A percentile compares a stretch with the other conserved stretches of the same genome.
Conservation (phyloP, 1,140 invertebrate genomes). For the Phthorimaea operculella region DNA sequence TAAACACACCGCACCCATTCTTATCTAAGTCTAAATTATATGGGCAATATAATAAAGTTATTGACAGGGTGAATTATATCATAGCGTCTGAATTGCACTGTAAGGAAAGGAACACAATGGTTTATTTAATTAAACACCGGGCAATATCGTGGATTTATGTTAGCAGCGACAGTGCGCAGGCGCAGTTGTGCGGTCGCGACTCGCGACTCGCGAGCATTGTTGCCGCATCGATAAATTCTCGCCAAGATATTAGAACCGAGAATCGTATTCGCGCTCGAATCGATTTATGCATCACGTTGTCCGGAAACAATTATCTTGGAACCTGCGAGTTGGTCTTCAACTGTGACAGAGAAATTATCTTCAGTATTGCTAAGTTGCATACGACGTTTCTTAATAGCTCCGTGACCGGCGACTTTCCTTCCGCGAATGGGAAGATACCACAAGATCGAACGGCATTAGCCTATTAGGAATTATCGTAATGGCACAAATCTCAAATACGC, state of each 20-base stretch:
- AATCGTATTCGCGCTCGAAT: conserved; percentile 23
- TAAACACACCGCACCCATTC: neutral
- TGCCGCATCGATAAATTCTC: conserved; percentile 27
- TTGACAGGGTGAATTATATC: neutral
- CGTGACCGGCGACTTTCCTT: conserved; percentile 28
- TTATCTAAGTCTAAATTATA: neutral
- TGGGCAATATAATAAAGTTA: neutral
- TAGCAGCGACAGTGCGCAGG: conserved; percentile 25
- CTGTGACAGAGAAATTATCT: conserved; percentile 29
- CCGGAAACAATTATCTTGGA: conserved; percentile 30
- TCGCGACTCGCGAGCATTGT: conserved; percentile 15
- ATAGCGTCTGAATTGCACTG: neutral
- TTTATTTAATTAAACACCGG: conserved; percentile 9
- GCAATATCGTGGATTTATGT: conserved; percentile 21
- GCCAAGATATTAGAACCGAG: conserved; percentile 23
- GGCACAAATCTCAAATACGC: too few relatives aligned
- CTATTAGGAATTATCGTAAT: neutral
- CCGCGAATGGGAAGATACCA: conserved; percentile 22
- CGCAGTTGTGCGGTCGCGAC: conserved; percentile 10
- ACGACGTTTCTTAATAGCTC: conserved; percentile 19
- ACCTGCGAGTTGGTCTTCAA: conserved; percentile 18
- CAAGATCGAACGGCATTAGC: neutral
- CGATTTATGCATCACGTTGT: conserved; percentile 35
- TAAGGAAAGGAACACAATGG: conserved; percentile 10
- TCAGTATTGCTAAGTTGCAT: conserved; percentile 23